Percentiles rank a stretch among this genome's conserved stretches.
Evolutionary conservation across 2,113 vertebrate species (phyloP).

Genomic region (human (Homo sapiens)): DNA sequence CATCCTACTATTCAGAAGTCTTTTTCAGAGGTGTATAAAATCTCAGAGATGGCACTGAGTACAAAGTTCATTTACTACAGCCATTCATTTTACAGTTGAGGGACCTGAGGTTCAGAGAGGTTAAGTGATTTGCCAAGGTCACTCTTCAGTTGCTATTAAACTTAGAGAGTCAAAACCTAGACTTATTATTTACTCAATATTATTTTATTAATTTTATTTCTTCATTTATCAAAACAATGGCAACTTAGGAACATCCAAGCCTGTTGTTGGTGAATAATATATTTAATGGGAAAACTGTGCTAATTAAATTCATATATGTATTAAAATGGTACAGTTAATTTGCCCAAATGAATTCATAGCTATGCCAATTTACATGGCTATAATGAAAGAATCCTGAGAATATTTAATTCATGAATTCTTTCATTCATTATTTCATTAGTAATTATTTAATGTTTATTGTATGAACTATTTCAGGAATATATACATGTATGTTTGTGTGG

Average conservation of each 20-base stretch:
- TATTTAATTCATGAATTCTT: background rate
- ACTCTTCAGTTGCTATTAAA: background rate
- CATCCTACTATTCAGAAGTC: background rate
- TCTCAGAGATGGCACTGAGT: background rate
- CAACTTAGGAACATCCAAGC: background rate
- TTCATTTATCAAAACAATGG: background rate
- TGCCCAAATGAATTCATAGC: background rate
- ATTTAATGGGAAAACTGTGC: background rate
- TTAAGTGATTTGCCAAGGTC: conserved; percentile 22
- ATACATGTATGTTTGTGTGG: background rate
- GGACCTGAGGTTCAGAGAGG: background rate
- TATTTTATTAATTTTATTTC: background rate
- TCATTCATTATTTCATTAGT: background rate
- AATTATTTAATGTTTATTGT: background rate
- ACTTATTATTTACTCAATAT: background rate
- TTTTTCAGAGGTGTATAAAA: background rate
- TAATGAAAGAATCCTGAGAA: background rate
- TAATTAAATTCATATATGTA: background rate
- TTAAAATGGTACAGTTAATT: background rate
- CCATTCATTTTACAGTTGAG: conserved; percentile 25
- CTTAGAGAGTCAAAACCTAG: background rate
- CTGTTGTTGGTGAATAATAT: background rate
- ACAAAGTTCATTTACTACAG: background rate
- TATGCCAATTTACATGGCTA: background rate
- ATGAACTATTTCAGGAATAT: background rate